Conservation (phyloP, 2,797 vertebrate species). For the Orientallactaga sibirica region DNA sequence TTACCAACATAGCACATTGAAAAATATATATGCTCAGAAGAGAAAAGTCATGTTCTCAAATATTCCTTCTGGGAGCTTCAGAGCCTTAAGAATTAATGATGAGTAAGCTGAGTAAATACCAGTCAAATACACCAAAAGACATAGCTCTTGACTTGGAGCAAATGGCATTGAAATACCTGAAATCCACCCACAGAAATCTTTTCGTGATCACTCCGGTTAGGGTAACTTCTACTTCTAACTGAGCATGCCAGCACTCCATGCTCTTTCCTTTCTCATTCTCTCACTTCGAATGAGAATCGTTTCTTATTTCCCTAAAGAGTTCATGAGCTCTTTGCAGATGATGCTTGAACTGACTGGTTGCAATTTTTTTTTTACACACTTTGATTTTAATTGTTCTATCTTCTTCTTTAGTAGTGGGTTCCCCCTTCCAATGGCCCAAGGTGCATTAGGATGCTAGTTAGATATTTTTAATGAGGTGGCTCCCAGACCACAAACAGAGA, state of each 20-base stretch:
- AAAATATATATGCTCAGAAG: not conserved
- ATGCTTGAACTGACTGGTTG: not conserved
- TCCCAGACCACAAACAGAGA: conserved; percentile 32
- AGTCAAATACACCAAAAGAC: not conserved
- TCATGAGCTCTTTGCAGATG: not conserved
- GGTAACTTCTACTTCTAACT: conserved; percentile 22
- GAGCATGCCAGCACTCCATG: not conserved
- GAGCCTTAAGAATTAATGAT: not conserved
- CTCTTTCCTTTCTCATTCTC: not conserved
- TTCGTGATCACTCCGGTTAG: not conserved
- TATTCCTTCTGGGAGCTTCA: not conserved
- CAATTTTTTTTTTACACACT: not conserved
- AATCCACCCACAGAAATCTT: conserved; percentile 18
- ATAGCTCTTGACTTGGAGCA: not conserved
- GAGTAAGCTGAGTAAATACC: conserved; percentile 8
- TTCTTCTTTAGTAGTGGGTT: not conserved
- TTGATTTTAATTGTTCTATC: conserved; percentile 31
- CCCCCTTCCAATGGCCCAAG: not conserved
- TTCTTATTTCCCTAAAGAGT: conserved; percentile 32
- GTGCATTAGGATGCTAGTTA: conserved; percentile 19
- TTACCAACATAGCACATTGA: not conserved
- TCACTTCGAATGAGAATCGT: not conserved
- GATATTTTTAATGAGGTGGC: conserved; percentile 46
- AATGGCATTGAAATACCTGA: not conserved
- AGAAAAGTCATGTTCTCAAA: conserved; percentile 30